A percentile compares a stretch with the other conserved stretches of the same genome.
Evolutionary conservation across 1,140 invertebrate genomes (phyloP).

Genomic region (Ylistrum balloti): DNA sequence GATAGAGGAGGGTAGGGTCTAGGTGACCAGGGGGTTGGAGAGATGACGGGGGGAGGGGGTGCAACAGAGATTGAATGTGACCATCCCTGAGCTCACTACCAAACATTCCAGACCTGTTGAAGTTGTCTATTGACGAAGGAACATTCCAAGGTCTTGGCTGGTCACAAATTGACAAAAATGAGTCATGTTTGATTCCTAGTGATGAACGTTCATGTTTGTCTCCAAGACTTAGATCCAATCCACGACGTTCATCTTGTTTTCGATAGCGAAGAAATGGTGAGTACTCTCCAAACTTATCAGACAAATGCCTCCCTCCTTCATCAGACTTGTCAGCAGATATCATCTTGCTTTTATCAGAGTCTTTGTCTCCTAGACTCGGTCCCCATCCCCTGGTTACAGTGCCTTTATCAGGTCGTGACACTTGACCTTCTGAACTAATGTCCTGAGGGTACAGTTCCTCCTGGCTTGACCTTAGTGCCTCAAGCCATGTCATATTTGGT

Average conservation of each 20-base stretch:
- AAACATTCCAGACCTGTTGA: neutral
- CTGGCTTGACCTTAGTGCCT: constrained; percentile 42
- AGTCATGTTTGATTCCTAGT: neutral
- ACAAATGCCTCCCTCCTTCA: neutral
- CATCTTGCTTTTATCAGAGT: neutral
- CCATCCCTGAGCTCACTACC: neutral
- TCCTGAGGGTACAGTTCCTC: constrained; percentile 41
- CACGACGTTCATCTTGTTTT: neutral
- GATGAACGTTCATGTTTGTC: constrained; percentile 23
- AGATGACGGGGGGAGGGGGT: neutral
- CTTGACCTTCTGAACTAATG: neutral
- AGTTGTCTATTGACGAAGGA: neutral
- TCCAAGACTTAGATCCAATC: neutral
- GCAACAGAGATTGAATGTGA: neutral
- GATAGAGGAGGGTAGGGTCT: neutral
- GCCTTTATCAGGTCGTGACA: neutral
- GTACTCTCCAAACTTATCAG: neutral
- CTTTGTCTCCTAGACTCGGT: constrained; percentile 18
- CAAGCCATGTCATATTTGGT: constrained; percentile 42
- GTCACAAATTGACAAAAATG: neutral
- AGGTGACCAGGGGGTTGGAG: neutral
- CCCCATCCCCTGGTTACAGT: constrained; percentile 44
- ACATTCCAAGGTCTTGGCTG: neutral
- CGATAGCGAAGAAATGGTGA: constrained; percentile 25
- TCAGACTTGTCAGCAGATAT: neutral